These are phyloP conservation scores for Ibidorhyncha struthersii DNA, from an alignment of 2,113 vertebrate genomes.

Conservation along the genomic window DNA sequence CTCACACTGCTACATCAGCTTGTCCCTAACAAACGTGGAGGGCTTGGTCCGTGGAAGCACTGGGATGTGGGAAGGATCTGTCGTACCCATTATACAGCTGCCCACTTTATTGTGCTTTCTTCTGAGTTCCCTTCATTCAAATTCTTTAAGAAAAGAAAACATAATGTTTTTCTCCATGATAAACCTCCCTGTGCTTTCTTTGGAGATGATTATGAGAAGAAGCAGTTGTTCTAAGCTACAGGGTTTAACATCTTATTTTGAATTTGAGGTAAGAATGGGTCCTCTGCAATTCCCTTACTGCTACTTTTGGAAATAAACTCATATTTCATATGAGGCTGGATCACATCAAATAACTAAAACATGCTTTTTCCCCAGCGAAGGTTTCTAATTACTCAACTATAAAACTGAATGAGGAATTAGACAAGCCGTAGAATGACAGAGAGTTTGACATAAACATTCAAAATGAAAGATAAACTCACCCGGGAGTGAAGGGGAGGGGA, in stretches of 20 bases:
- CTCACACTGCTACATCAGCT: not conserved
- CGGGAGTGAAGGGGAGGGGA: not conserved
- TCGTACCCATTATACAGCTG: not conserved
- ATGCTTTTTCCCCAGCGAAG: not conserved
- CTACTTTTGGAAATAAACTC: not conserved
- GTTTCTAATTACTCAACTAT: slow-evolving; percentile 2
- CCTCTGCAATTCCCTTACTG: not conserved
- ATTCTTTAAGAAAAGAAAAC: not conserved
- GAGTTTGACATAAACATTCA: not conserved
- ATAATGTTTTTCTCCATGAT: not conserved
- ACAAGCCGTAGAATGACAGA: not conserved
- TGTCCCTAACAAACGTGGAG: not conserved
- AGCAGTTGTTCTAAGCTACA: not conserved
- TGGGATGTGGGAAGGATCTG: not conserved
- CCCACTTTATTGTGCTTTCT: not conserved
- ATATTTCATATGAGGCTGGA: not conserved
- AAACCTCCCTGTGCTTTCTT: not conserved
- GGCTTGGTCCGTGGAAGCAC: not conserved
- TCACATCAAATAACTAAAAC: not conserved
- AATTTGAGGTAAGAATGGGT: not conserved
- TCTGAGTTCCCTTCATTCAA: not conserved
- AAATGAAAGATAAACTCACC: not conserved
- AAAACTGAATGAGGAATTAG: slow-evolving; percentile 11
- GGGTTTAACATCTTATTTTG: not conserved
- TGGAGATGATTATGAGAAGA: not conserved